Percentiles rank a stretch among this genome's conserved stretches.
phyloP scores from a whole-genome alignment of 2,888 invertebrate species.

The Latrodectus elegans region DNA sequence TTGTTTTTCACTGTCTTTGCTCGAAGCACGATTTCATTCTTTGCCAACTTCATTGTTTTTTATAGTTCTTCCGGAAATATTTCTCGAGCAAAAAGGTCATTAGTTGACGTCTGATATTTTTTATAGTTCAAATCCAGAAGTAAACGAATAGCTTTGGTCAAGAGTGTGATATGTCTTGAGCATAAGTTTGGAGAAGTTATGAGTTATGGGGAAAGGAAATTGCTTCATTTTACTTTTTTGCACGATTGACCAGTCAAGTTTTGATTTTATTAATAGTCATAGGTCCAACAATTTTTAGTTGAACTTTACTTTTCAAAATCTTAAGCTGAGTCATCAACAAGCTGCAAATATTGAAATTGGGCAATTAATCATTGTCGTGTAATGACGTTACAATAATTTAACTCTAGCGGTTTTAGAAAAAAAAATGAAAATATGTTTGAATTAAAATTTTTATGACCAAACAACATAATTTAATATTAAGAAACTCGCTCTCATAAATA shows the following conservation, averaged over 20 bases:
- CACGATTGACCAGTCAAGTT: background rate
- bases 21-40: conserved; percentile 9
- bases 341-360: too few species aligned
- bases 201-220: background rate
- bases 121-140: background rate
- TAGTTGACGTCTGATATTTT: conserved; percentile 8
- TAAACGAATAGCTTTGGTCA: background rate
- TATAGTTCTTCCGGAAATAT: conserved; percentile 22
- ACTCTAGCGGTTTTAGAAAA: too few species aligned
- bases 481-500: too few species aligned
- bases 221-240: conserved; percentile 4
- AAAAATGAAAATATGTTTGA: too few species aligned
- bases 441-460: too few species aligned
- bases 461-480: too few species aligned
- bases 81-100: conserved; percentile 32
- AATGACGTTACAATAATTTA: too few species aligned
- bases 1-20: background rate
- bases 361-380: too few species aligned
- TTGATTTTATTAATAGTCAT: background rate
- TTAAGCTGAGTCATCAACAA: too few species aligned
- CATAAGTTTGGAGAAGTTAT: background rate
- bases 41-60: conserved; percentile 1
- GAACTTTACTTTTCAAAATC: too few species aligned
- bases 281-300: too few species aligned
- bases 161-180: background rate